Evolutionary conservation across 1,140 invertebrate genomes (phyloP), one percentile per base, ranked within the genome.

Genomic region (Acromyrmex heyeri): DNA sequence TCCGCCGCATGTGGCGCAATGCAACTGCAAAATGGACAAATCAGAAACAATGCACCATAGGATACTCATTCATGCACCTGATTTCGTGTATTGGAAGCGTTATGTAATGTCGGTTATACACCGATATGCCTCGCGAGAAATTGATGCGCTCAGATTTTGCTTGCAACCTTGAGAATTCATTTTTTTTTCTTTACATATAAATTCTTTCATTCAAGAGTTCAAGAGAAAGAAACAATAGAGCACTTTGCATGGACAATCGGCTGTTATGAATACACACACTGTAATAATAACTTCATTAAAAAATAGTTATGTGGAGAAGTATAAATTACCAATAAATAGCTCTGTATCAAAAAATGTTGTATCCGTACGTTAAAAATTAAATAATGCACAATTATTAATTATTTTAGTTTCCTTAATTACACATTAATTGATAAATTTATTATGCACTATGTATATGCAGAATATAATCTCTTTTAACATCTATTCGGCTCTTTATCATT

Each of bases 31-130:
- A 72, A 82, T n/a, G 27, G 38, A 82, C 67, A 82, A 82, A 82
- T 82, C 67, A 59, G 53, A 73, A 82, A 82, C 79, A 82, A 82
- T 82, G 67, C 53, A 72, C 55, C 16, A 59, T 82, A 73, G 18
- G 79, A 72, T 82, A 82, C 18, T 24, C 67, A 82, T 82, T 72
- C 53, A 61, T 82, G 53, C 67, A 82, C 53, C 79, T 59, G 53
- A 82, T 82, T 82, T 82, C 79, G 55, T 82, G 24, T 73, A 82
- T 72, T 14, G 27, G 24, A 67, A 72, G 34, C 65, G 38, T 73
- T 82, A 73, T 34, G 55, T 61, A 73, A 72, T 8, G 38, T 12
- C 18, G 38, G 24, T 72, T 70, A 53, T 14, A 65, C 27, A 79
- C 44, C 62, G 62, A 34, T 67, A 16, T 72, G 38, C 30, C 5